Percentiles rank a stretch among this genome's conserved stretches.
These are phyloP conservation scores for Drosophila prolongata DNA, from an alignment of 2,888 invertebrate species.

Conservation along the genomic window DNA sequence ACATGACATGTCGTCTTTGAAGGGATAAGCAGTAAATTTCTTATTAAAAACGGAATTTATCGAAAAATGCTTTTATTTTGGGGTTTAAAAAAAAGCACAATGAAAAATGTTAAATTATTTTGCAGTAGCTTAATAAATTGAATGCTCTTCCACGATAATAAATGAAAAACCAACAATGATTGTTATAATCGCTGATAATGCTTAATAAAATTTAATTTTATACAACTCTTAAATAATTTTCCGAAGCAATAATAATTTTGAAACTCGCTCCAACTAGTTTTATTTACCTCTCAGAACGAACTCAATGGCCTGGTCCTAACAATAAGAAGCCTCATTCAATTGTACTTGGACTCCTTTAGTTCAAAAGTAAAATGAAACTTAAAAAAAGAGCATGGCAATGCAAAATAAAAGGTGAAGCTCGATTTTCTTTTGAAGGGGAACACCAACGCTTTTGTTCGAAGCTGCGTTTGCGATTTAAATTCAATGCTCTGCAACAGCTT, in stretches of 20 bases:
- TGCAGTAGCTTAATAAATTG: no score
- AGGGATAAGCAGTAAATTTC: conserved; percentile 13
- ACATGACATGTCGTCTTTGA: conserved; percentile 5
- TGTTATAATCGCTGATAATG: background rate
- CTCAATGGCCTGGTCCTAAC: background rate
- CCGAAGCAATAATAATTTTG: background rate
- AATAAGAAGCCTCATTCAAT: conserved; percentile 5
- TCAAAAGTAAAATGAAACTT: background rate
- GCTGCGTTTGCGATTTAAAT: background rate
- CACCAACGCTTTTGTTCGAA: background rate
- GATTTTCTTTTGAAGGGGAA: background rate
- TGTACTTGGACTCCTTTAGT: background rate
- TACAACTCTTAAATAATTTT: no score
- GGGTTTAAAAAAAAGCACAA: background rate
- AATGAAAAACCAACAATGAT: no score
- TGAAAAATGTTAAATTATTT: background rate
- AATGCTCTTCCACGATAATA: no score
- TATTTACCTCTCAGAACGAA: background rate
- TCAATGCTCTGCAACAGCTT: background rate
- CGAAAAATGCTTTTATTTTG: background rate
- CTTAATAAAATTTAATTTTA: no score
- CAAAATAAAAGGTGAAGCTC: background rate
- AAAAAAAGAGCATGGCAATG: background rate
- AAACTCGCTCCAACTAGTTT: background rate
- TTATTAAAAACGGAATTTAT: background rate